phyloP scores from a whole-genome alignment of 2,797 vertebrate genomes.

The Spondyliosoma cantharus region DNA sequence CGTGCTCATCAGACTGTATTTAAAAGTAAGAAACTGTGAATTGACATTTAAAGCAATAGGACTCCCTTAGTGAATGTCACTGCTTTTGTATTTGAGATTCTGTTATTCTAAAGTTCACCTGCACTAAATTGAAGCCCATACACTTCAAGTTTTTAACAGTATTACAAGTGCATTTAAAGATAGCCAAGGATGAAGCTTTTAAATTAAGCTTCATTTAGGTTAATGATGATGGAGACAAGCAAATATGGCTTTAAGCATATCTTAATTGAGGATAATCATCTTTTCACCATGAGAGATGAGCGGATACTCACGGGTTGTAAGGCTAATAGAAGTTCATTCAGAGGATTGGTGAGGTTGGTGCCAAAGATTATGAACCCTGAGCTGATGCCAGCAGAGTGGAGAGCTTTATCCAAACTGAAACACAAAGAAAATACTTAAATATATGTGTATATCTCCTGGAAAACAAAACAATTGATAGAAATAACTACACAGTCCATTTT shows the following conservation, averaged over 20 bases:
- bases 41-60: conserved; percentile 9
- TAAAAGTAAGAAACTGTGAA: conserved; percentile 7
- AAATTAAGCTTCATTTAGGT: conserved; percentile 42
- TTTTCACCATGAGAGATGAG: conserved; percentile 49
- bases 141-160: conserved; percentile 21
- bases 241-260: conserved; percentile 60
- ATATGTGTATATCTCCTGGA: background rate
- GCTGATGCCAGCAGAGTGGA: conserved; percentile 95
- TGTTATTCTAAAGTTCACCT: conserved; percentile 5
- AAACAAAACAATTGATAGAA: background rate
- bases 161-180: conserved; percentile 32
- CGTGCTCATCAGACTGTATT: background rate
- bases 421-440: conserved; percentile 18
- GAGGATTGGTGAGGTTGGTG: conserved; percentile 95
- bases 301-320: conserved; percentile 93
- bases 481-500: background rate
- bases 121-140: background rate
- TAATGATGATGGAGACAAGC: conserved; percentile 55
- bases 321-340: conserved; percentile 95
- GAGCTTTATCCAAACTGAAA: conserved; percentile 96
- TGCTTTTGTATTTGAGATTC: conserved; percentile 8
- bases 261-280: conserved; percentile 61
- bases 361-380: conserved; percentile 97
- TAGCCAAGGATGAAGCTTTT: conserved; percentile 37
- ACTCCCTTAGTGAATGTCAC: background rate